A percentile compares a stretch with the other conserved stretches of the same genome.
Conservation (phyloP, 2,113 vertebrate species). For the Lethenteron reissneri region DNA sequence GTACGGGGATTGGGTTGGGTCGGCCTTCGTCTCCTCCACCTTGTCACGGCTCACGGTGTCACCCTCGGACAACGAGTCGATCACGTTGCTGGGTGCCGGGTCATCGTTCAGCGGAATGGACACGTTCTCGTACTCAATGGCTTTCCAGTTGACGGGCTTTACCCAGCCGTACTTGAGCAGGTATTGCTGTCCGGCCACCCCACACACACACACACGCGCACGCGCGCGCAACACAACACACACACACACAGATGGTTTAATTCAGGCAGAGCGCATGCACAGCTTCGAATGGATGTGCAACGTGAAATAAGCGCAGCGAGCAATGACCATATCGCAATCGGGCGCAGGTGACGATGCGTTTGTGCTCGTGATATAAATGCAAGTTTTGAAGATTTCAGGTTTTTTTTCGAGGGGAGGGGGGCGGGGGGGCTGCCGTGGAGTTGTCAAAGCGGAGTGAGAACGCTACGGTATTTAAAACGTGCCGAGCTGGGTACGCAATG, state of each 20-base stretch:
- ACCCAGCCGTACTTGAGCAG: conserved; percentile 49
- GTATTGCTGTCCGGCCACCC: conserved; percentile 27
- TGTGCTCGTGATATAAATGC: too few relatives aligned
- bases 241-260: neutral
- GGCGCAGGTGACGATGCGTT: too few relatives aligned
- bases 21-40: neutral
- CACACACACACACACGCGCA: conserved; percentile 10
- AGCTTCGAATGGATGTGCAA: conserved; percentile 10
- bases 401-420: too few relatives aligned
- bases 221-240: neutral
- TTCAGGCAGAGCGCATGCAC: conserved; percentile 7
- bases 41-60: neutral
- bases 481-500: too few relatives aligned
- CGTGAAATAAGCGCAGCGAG: neutral
- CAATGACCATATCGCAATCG: too few relatives aligned
- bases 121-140: conserved; percentile 8
- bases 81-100: conserved; percentile 12
- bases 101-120: conserved; percentile 7
- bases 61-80: conserved; percentile 12
- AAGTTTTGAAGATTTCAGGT: too few relatives aligned
- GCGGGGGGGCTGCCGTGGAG: too few relatives aligned
- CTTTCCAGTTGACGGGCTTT: conserved; percentile 18
- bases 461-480: too few relatives aligned
- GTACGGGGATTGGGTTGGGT: neutral
- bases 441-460: too few relatives aligned